A percentile compares a stretch with the other conserved stretches of the same genome.
phyloP scores from a whole-genome alignment of 2,113 vertebrate species.

The Mohoua ochrocephala region DNA sequence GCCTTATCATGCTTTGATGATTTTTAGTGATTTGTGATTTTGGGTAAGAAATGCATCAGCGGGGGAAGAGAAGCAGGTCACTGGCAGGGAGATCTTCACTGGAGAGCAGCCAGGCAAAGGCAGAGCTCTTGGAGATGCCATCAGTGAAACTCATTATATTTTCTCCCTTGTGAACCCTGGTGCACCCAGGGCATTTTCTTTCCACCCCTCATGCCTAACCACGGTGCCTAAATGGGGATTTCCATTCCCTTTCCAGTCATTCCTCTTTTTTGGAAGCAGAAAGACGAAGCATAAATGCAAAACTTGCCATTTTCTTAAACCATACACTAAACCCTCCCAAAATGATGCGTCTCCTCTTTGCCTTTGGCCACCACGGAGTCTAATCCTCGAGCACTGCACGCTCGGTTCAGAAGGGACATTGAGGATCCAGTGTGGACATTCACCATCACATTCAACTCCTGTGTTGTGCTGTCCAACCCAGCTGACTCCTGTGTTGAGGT shows the following conservation, averaged over 20 bases:
- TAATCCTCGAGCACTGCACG: not conserved
- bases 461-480: not conserved
- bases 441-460: not conserved
- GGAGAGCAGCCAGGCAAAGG: not conserved
- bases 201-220: not conserved
- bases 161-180: not conserved
- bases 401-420: not conserved
- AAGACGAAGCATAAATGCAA: not conserved
- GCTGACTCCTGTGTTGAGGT: not conserved
- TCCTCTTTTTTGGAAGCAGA: not conserved
- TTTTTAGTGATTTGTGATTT: not conserved
- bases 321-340: not conserved
- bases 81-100: not conserved
- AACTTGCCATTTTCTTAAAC: not conserved
- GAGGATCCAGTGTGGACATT: not conserved
- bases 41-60: fast-evolving
- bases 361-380: not conserved
- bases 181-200: not conserved
- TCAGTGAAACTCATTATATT: fast-evolving
- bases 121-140: not conserved
- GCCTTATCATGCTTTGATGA: not conserved
- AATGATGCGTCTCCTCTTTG: not conserved
- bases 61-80: fast-evolving
- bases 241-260: not conserved
- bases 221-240: not conserved